Evolutionary conservation across 2,113 vertebrate species (phyloP).

Genomic region (Ahaetulla prasina): DNA sequence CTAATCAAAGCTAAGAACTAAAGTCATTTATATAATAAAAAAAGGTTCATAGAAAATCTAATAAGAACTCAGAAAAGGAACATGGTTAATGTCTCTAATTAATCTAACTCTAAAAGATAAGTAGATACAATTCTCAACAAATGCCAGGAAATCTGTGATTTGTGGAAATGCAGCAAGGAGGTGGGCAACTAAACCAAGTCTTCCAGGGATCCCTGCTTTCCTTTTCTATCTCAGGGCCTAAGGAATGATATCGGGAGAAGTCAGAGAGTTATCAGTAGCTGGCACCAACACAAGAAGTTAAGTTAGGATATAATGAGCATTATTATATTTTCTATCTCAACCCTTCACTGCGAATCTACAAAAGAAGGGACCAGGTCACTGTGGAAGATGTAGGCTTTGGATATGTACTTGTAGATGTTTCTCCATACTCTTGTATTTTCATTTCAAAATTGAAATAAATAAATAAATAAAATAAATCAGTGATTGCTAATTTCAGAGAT

Average conservation of each 20-base stretch:
- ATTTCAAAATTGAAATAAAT: too few relatives aligned
- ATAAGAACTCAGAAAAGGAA: slow-evolving; percentile 6
- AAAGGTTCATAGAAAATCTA: slow-evolving; percentile 7
- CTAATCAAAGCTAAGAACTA: slow-evolving; percentile 8
- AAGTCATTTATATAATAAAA: slow-evolving; percentile 17
- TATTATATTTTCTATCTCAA: background rate
- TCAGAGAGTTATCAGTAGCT: background rate
- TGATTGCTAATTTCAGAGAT: background rate
- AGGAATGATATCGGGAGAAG: background rate
- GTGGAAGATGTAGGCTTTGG: background rate
- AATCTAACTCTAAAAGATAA: slow-evolving; percentile 7
- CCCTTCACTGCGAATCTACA: background rate
- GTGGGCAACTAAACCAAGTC: background rate
- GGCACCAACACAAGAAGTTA: background rate
- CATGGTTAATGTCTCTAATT: slow-evolving; percentile 17
- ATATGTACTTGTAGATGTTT: background rate
- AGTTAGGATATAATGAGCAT: background rate
- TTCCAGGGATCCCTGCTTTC: background rate
- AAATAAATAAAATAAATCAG: too few relatives aligned
- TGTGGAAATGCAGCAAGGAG: background rate
- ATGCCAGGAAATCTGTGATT: background rate
- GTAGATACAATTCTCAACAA: background rate
- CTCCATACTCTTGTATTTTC: background rate
- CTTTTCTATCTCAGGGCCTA: background rate
- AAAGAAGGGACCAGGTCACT: background rate